phyloP scores from a whole-genome alignment of 2,797 vertebrate genomes.

The Phrynocephalus vlangalii region DNA sequence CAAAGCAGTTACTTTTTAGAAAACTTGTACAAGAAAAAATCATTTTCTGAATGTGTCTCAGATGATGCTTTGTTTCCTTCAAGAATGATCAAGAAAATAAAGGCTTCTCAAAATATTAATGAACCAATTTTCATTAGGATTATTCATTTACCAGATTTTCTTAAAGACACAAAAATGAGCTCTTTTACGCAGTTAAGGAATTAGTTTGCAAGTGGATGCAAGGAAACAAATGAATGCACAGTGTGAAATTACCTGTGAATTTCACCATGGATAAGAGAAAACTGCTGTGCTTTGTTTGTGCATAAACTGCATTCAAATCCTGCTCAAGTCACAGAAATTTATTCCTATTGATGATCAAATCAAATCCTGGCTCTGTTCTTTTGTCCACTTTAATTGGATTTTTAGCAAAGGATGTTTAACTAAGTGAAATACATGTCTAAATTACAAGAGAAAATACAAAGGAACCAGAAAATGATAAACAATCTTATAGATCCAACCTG shows the following conservation, averaged over 20 bases:
- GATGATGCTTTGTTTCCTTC: background rate
- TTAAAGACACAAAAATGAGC: background rate
- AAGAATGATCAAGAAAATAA: background rate
- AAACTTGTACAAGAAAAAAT: background rate
- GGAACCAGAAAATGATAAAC: conserved; percentile 36
- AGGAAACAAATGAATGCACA: background rate
- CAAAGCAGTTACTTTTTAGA: background rate
- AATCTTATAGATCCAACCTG: conserved; percentile 45
- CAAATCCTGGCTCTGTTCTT: background rate
- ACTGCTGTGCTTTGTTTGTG: conserved; percentile 19
- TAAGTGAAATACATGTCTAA: conserved; percentile 42
- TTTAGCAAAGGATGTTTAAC: conserved; percentile 47
- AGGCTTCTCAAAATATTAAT: background rate
- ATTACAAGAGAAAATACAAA: conserved; percentile 43
- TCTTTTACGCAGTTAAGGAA: background rate
- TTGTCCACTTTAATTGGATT: conserved; percentile 38
- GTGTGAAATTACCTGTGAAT: background rate
- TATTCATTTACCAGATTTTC: background rate
- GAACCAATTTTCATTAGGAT: background rate
- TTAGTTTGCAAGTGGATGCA: conserved; percentile 3
- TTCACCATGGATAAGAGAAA: background rate
- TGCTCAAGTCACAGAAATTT: conserved; percentile 20
- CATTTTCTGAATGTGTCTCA: background rate
- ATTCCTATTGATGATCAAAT: background rate
- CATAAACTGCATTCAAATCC: conserved; percentile 18